These are phyloP conservation scores for Gonocerus acuteangulatus DNA, from an alignment of 2,888 invertebrate species.

Conservation along the genomic window DNA sequence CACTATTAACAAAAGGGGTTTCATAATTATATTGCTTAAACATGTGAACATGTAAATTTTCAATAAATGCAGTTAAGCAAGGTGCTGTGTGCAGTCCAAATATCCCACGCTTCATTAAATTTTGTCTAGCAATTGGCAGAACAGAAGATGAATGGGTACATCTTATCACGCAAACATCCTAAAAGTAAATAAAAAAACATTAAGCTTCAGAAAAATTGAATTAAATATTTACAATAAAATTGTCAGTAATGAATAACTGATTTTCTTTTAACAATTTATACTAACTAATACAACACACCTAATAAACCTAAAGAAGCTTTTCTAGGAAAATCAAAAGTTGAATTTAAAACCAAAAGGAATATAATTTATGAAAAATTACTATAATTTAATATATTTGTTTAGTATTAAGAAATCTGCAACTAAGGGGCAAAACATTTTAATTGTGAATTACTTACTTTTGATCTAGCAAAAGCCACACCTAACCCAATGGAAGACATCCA, in stretches of 20 bases:
- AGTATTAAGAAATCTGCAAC: no score
- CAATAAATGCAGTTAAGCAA: conserved; percentile 48
- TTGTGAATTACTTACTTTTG: conserved; percentile 44
- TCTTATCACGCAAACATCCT: conserved; percentile 43
- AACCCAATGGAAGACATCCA: conserved; percentile 50
- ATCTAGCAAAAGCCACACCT: conserved; percentile 49
- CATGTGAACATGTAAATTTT: conserved; percentile 47
- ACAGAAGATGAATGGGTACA: conserved; percentile 47
- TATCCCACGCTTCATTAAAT: conserved; percentile 49
- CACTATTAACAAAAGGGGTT: conserved; percentile 51
- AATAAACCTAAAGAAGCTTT: no score
- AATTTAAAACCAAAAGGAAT: no score
- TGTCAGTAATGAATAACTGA: background rate
- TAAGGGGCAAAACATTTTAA: no score
- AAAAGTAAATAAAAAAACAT: conserved; percentile 8
- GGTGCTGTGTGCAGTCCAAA: conserved; percentile 50
- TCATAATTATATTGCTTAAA: conserved; percentile 51
- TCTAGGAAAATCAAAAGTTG: no score
- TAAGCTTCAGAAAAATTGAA: conserved; percentile 4
- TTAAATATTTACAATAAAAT: background rate
- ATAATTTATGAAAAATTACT: no score
- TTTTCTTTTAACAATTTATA: no score
- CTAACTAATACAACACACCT: no score
- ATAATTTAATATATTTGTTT: no score
- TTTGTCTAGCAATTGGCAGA: conserved; percentile 48